Base-by-base conservation (phyloP, 2,113 vertebrate species). In the Pygoscelis antarcticus region DNA sequence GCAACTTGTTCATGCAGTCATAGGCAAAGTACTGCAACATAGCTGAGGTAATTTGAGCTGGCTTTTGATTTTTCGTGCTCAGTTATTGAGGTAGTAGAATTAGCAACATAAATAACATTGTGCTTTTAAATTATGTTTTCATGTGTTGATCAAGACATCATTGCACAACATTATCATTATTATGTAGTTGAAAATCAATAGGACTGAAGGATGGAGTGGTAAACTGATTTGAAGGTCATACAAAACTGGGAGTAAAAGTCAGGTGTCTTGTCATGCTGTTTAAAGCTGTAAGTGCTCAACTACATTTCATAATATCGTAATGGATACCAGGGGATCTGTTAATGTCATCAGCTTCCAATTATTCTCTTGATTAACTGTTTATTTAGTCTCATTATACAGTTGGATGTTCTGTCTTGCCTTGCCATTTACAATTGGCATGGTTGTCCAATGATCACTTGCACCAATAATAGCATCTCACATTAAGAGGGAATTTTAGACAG, bases 331-430 rank as follows among this genome's bases (percentile, higher is more conserved):
- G 94, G 83, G 91, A 96, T 91, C 91, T 90, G 68, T 95, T 97
- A 93, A 97, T 96, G 93, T 93, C 91, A 91, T 97, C 95, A 95
- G 38, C 65, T 95, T 96, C 95, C 89, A 95, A 84, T 94, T 97
- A 93, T 92, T 96, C 70, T 72, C 65, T 91, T 91, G 89, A 96
- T 93, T 96, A 94, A 91, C 81, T 96, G 87, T 96, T 97, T 95
- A 94, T 93, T 95, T 95, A 69, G 83, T 47, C 49, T 96, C 58
- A 87, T 95, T 95, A 92, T 84, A 30, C 36, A 79, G 81, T 51
- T 79, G 77, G 61, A 72, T 93, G 44, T 87, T 96, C 65, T 94
- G 74, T 72, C 70, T 74, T 91, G 60, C 52, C 47, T 85, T 95
- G 70, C 91, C 75, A 25, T 77, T 88, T 88, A 55, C 66, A 80